phyloP scores from a whole-genome alignment of 2,888 invertebrate genomes.

The Iselma pallidipennis region DNA sequence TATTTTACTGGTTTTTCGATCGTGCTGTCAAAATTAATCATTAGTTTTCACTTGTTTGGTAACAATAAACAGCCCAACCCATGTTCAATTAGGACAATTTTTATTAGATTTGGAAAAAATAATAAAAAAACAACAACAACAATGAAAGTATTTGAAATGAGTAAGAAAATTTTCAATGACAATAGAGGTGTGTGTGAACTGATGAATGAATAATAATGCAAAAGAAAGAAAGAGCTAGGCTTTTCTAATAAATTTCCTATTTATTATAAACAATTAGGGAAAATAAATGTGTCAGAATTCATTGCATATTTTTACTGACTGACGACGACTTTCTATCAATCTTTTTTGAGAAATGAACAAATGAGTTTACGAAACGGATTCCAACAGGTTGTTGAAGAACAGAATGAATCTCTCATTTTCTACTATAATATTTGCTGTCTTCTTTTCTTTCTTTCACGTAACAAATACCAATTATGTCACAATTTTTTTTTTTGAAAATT shows the following conservation, averaged over 20 bases:
- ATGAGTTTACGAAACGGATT: slow-evolving; percentile 17
- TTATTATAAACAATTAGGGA: not conserved
- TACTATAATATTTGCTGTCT: not conserved
- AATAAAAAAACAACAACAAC: not conserved
- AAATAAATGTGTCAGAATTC: slow-evolving; percentile 13
- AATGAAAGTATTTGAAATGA: not conserved
- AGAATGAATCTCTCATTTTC: not conserved
- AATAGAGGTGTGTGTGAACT: not conserved
- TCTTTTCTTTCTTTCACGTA: slow-evolving; percentile 3
- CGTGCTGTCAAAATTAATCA: not conserved
- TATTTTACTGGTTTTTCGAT: not conserved
- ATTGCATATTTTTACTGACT: slow-evolving; percentile 11
- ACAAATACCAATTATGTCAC: slow-evolving; percentile 15
- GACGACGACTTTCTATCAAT: slow-evolving; percentile 16
- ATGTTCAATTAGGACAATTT: too few species aligned
- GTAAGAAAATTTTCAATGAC: not conserved
- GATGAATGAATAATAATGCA: not conserved
- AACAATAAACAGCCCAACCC: too few species aligned
- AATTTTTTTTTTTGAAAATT: slow-evolving; percentile 11
- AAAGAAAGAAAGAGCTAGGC: not conserved
- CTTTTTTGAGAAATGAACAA: not conserved
- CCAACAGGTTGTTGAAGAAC: slow-evolving; percentile 11
- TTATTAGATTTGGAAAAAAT: too few species aligned
- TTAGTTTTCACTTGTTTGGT: too few species aligned
- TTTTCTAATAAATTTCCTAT: not conserved